phyloP scores from a whole-genome alignment of 2,888 invertebrate genomes.

The Salticus scenicus region DNA sequence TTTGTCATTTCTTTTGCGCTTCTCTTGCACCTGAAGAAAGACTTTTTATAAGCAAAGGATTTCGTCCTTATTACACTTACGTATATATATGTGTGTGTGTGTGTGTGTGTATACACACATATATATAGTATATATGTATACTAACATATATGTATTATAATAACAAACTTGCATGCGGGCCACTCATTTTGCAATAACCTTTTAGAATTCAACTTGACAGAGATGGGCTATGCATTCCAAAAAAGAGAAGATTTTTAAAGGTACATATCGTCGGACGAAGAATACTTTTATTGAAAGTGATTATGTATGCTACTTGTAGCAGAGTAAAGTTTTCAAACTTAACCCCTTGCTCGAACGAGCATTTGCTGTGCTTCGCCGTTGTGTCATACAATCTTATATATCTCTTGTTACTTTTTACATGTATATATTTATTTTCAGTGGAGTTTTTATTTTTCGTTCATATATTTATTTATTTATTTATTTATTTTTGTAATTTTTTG shows the following conservation, averaged over 20 bases:
- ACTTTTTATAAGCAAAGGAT: constrained; percentile 17
- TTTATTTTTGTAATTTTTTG: constrained; percentile 44
- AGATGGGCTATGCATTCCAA: neutral
- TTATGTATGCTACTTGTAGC: neutral
- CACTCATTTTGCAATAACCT: neutral
- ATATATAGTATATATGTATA: neutral
- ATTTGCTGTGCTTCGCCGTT: constrained; percentile 44
- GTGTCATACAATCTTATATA: constrained; percentile 8
- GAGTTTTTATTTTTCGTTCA: constrained; percentile 17
- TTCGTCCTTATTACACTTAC: neutral
- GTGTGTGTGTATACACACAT: neutral
- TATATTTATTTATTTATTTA: constrained; percentile 14
- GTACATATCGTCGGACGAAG: neutral
- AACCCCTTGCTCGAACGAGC: constrained; percentile 18
- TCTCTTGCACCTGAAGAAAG: constrained; percentile 9
- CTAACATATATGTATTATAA: neutral
- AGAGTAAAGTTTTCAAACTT: constrained; percentile 4
- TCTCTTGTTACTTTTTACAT: constrained; percentile 22
- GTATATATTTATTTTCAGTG: no score
- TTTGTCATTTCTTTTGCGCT: constrained; percentile 24
- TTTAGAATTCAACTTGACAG: constrained; percentile 5
- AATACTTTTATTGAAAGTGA: neutral
- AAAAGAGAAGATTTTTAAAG: neutral
- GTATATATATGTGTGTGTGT: neutral
- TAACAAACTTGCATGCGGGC: neutral